These are phyloP conservation scores for Papilio polyxenes DNA, from an alignment of 1,140 invertebrate genomes.

Conservation along the genomic window DNA sequence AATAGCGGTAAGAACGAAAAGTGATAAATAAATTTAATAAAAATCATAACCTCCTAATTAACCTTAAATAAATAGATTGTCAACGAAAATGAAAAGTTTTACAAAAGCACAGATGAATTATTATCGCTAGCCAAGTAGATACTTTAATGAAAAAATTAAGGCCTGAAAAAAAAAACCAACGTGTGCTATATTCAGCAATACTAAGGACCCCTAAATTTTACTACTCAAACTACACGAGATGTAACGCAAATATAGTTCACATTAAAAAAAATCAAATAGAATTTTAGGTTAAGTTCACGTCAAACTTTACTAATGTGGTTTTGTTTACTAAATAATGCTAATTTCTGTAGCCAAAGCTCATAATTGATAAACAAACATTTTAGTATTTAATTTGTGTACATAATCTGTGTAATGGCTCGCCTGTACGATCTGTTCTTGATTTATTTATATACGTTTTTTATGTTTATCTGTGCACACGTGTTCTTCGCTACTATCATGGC, in stretches of 20 bases:
- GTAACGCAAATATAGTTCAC: too few relatives aligned
- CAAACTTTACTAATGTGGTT: not conserved
- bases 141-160: too few relatives aligned
- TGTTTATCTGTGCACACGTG: slow-evolving; percentile 37
- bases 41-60: too few relatives aligned
- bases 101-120: too few relatives aligned
- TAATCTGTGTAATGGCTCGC: not conserved
- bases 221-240: too few relatives aligned
- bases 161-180: too few relatives aligned
- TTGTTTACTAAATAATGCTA: slow-evolving; percentile 15
- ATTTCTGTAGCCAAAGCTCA: not conserved
- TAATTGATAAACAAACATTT: slow-evolving; percentile 12
- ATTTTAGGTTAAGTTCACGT: not conserved
- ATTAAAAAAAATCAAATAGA: not conserved
- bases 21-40: not conserved
- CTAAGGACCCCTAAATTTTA: too few relatives aligned
- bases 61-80: too few relatives aligned
- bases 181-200: too few relatives aligned
- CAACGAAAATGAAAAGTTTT: too few relatives aligned
- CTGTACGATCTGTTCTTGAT: not conserved
- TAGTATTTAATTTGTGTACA: slow-evolving; percentile 15
- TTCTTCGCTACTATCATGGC: slow-evolving; percentile 32
- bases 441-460: slow-evolving; percentile 30
- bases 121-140: too few relatives aligned
- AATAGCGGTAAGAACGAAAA: too few relatives aligned